Evolutionary conservation across 2,797 vertebrate species (phyloP).

Genomic region (Onychomys leucogaster): DNA sequence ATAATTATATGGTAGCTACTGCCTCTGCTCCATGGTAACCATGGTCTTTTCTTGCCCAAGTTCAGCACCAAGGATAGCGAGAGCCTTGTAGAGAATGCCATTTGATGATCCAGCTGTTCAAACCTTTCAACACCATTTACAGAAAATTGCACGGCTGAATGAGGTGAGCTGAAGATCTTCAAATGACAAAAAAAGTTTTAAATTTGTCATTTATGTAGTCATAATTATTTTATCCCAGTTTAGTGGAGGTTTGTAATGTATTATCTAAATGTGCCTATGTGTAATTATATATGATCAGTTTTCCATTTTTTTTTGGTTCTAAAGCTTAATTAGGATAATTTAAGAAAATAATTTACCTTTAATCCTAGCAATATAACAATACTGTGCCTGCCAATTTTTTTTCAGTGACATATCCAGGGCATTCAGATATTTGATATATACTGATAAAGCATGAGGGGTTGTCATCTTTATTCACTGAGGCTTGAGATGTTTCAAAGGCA

Average conservation of each 20-base stretch:
- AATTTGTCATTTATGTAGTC: not conserved
- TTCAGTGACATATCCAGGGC: not conserved
- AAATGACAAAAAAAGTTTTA: not conserved
- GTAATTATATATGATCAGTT: not conserved
- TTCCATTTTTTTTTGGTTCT: not conserved
- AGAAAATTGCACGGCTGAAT: not conserved
- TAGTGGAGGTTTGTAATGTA: not conserved
- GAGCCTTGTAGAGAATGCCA: not conserved
- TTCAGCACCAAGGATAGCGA: not conserved
- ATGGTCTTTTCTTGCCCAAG: not conserved
- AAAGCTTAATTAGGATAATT: not conserved
- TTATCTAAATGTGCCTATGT: not conserved
- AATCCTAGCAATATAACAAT: not conserved
- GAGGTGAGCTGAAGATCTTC: not conserved
- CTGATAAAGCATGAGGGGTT: not conserved
- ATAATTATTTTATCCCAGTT: not conserved
- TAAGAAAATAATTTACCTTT: not conserved
- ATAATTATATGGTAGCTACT: not conserved
- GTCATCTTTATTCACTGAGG: not conserved
- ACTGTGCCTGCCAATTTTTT: not conserved
- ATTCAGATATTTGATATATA: not conserved
- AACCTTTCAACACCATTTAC: not conserved
- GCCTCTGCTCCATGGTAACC: not conserved
- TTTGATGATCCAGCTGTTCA: not conserved
- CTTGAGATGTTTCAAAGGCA: not conserved